Evolutionary conservation across 2,888 invertebrate species (phyloP), one percentile per base, ranked within the genome.

Genomic region (Elmis aenea): DNA sequence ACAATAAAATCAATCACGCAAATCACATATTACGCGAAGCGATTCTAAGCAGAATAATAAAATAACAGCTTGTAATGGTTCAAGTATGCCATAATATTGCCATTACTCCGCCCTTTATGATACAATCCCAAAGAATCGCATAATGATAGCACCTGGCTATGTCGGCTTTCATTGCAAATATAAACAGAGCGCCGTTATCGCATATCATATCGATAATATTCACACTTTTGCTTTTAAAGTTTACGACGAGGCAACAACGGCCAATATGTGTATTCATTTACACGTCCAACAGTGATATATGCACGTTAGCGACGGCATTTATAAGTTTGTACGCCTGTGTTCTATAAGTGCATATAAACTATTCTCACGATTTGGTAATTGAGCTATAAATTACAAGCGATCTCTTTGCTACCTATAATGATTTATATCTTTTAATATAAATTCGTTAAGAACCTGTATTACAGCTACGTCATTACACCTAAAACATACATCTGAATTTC

Each of bases 51-150:
- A 30, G 42, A 31, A 38, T 45, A 45, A 49, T 47, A 42, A 49
- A 49, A 49, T 49, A 42, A 45, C 40, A 42, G 40, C 38, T 38
- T 41, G 35, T 38, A 42, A 45, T 42, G 55, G 55, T 58, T 51
- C 55, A 59, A 58, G 62, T 59, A 62, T 58, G 26, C 30, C 58
- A 57, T 59, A 58, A 60, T 57, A 61, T 55, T 56, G 57, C 59
- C 52, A 62, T 64, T 64, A 62, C 60, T 52, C 62, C 64, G 62
- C 62, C n/a, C 62, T 61, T 61, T 61, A 60, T 59, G 50, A 59
- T 59, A 57, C 56, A 57, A 57, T 55, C 50, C 49, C 54, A 47
- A 55, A 51, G 56, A 61, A 50, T 52, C 51, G 54, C 55, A 56
- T 55, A 52, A 55, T 54, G 58, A 55, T 24, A 32, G 26, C 38